A percentile compares a stretch with the other conserved stretches of the same genome.
phyloP scores from a whole-genome alignment of 1,140 invertebrate genomes.

The Phocides pigmalion region DNA sequence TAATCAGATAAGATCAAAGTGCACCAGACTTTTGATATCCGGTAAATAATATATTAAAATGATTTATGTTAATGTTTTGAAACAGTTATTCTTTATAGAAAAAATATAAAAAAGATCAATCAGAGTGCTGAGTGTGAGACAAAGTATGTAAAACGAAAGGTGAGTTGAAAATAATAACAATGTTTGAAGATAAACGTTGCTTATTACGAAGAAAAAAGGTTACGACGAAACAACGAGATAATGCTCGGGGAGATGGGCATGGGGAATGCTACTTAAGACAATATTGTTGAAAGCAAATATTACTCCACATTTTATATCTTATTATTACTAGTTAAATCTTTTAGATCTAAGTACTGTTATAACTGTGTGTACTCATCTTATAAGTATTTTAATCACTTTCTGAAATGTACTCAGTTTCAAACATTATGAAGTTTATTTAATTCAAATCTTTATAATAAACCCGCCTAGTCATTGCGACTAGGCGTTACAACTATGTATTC shows the following conservation, averaged over 20 bases:
- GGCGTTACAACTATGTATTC: neutral
- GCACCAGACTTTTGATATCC: too few species aligned
- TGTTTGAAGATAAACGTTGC: neutral
- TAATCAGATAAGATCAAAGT: too few species aligned
- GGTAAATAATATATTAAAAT: too few species aligned
- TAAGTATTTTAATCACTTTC: slow-evolving; percentile 5
- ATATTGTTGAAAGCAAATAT: slow-evolving; percentile 78
- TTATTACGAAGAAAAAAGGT: neutral
- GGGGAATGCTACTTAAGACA: slow-evolving; percentile 76
- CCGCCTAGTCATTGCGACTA: neutral
- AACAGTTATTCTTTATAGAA: too few species aligned
- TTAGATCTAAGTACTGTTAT: slow-evolving; percentile 66
- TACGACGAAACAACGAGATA: neutral
- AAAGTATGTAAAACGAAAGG: too few species aligned
- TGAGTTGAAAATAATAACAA: neutral
- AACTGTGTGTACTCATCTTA: slow-evolving; percentile 36
- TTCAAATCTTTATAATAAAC: too few species aligned
- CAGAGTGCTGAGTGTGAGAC: too few species aligned
- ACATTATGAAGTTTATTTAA: neutral
- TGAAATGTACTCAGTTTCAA: slow-evolving; percentile 4
- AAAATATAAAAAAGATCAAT: too few species aligned
- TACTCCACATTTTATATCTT: slow-evolving; percentile 77
- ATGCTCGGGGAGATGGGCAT: slow-evolving; percentile 30
- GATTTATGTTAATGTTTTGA: too few species aligned
- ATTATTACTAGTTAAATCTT: slow-evolving; percentile 71